Conservation (phyloP, 2,113 vertebrate species). For the Hemiprocne comata region DNA sequence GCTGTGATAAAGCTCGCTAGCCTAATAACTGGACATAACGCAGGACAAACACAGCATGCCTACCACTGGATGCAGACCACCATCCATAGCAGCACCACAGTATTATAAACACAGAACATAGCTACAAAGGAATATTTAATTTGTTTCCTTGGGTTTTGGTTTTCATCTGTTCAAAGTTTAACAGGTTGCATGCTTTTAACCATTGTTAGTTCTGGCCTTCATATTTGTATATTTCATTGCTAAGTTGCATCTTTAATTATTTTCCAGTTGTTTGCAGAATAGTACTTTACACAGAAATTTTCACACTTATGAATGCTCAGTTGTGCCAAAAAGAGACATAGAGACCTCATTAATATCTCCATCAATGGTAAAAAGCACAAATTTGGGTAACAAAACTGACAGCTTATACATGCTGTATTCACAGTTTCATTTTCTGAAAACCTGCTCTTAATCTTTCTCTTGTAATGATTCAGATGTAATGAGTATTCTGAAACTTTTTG, state of each 20-base stretch:
- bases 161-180: background rate
- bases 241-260: background rate
- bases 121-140: background rate
- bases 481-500: background rate
- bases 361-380: background rate
- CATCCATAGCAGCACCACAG: background rate
- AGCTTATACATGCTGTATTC: background rate
- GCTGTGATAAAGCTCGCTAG: background rate
- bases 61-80: background rate
- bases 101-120: background rate
- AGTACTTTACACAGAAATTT: background rate
- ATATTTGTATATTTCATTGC: background rate
- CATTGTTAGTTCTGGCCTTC: background rate
- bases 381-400: background rate
- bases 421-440: background rate
- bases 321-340: background rate
- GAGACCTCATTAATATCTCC: background rate
- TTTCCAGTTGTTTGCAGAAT: background rate
- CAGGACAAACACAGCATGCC: background rate
- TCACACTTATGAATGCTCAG: background rate
- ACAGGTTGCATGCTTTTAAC: background rate
- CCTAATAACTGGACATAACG: background rate
- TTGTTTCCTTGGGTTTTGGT: background rate
- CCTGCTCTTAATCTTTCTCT: background rate
- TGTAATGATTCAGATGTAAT: background rate